phyloP scores from a whole-genome alignment of 2,113 vertebrate genomes.

The Aramus guarauna region DNA sequence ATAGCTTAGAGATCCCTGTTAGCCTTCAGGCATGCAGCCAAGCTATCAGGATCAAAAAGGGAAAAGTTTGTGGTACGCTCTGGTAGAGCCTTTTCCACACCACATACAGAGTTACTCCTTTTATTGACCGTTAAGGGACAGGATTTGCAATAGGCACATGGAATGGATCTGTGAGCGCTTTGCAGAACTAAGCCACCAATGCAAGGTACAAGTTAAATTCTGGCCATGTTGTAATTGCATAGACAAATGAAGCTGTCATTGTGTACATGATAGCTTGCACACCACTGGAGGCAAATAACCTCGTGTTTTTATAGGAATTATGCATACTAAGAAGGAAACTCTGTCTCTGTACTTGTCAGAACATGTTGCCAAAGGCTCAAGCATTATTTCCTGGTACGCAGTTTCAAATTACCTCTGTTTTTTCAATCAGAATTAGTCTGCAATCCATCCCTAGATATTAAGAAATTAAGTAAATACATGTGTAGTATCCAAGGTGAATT shows the following conservation, averaged over 20 bases:
- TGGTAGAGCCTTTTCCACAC: background rate
- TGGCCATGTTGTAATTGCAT: background rate
- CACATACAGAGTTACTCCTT: background rate
- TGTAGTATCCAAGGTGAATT: background rate
- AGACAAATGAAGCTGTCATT: constrained; percentile 7
- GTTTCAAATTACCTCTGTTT: background rate
- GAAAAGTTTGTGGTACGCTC: background rate
- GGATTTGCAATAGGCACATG: background rate
- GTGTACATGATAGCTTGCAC: background rate
- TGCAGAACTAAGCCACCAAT: background rate
- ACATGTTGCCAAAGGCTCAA: constrained; percentile 28
- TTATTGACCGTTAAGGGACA: background rate
- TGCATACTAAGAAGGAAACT: constrained; percentile 1
- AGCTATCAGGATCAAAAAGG: background rate
- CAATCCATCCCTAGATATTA: background rate
- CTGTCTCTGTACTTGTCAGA: background rate
- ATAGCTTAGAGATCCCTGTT: background rate
- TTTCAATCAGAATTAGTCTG: background rate
- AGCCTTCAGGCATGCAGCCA: background rate
- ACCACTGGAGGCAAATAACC: background rate
- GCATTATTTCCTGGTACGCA: background rate
- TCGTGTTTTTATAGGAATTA: background rate
- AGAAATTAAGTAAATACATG: background rate
- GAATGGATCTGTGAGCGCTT: background rate
- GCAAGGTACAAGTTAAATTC: background rate